Evolutionary conservation across 2,797 vertebrate genomes (phyloP).

Genomic region (Paramormyrops hopkinsi): DNA sequence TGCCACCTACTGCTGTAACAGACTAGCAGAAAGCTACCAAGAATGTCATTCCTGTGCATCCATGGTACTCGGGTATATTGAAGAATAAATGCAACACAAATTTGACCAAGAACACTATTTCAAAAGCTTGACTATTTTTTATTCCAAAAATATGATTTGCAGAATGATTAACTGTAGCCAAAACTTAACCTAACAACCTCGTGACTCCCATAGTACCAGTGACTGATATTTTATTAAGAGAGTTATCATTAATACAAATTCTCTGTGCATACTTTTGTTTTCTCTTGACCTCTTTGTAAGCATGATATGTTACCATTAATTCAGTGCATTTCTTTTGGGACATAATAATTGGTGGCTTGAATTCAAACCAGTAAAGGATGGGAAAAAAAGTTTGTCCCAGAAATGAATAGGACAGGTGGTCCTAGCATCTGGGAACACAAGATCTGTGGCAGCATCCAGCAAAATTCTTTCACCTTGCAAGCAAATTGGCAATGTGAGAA

Average conservation of each 20-base stretch:
- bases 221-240: neutral
- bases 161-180: neutral
- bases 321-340: slow-evolving; percentile 31
- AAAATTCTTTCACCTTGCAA: slow-evolving; percentile 61
- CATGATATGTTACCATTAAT: slow-evolving; percentile 32
- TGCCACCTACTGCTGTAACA: slow-evolving; percentile 58
- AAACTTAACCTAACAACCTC: neutral
- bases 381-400: slow-evolving; percentile 50
- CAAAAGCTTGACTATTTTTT: neutral
- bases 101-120: neutral
- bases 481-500: slow-evolving; percentile 66
- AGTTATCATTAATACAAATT: neutral
- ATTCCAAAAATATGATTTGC: neutral
- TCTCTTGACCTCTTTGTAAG: slow-evolving; percentile 23
- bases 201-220: neutral
- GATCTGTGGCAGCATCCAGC: slow-evolving; percentile 12
- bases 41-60: neutral
- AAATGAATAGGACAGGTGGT: slow-evolving; percentile 70
- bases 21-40: neutral
- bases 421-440: slow-evolving; percentile 62
- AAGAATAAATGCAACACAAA: neutral
- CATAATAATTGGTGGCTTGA: slow-evolving; percentile 24
- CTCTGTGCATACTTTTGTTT: neutral
- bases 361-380: slow-evolving; percentile 33
- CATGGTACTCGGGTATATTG: neutral